phyloP scores from a whole-genome alignment of 30 jellyfish, hydroid and myxozoan genomes.

The Aurelia sp. region DNA sequence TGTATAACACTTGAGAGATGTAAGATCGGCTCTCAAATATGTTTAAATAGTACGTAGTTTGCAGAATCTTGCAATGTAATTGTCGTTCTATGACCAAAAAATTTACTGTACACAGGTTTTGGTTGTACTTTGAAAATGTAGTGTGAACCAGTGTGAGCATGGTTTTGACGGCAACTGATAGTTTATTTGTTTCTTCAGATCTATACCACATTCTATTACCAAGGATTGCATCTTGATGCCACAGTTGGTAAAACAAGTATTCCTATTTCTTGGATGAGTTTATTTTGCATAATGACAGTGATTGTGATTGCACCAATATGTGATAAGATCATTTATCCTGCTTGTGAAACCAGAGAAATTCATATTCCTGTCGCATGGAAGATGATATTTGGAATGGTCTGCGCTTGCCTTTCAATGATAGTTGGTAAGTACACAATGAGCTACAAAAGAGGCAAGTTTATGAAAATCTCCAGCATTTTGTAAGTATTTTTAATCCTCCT shows the following conservation, averaged over 20 bases:
- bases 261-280: constrained; percentile 86
- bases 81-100: too few relatives aligned
- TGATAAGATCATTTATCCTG: constrained; percentile 67
- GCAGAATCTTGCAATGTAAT: too few relatives aligned
- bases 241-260: constrained; percentile 46
- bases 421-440: constrained; percentile 49
- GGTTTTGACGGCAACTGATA: neutral
- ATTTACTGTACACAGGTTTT: too few relatives aligned
- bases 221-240: constrained; percentile 79
- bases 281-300: constrained; percentile 58
- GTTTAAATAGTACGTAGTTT: too few relatives aligned
- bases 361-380: constrained; percentile 68
- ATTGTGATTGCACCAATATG: constrained; percentile 55
- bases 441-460: neutral
- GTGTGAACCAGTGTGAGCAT: too few relatives aligned
- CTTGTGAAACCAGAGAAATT: constrained; percentile 29
- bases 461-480: neutral
- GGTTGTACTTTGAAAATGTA: too few relatives aligned
- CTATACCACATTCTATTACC: constrained; percentile 73
- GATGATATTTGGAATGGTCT: constrained; percentile 70
- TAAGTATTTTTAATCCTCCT: too few relatives aligned
- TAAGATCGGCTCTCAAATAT: too few relatives aligned
- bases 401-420: constrained; percentile 59
- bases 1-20: too few relatives aligned
- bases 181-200: constrained; percentile 38